These are phyloP conservation scores for Petrocephalus schoutedeni DNA, from an alignment of 2,797 vertebrate species.

Conservation along the genomic window DNA sequence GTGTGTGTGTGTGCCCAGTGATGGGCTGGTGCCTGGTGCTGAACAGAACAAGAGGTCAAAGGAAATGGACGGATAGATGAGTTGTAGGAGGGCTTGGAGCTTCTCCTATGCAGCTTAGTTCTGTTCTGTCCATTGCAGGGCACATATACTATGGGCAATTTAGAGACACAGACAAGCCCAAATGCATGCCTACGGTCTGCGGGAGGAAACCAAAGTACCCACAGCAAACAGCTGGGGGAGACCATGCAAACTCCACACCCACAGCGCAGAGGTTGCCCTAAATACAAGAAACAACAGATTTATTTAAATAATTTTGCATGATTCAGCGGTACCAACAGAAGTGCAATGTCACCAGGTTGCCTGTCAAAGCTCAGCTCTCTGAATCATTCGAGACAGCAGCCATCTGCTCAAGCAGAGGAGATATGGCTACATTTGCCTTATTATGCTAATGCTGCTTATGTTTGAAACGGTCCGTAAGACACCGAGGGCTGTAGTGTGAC, in stretches of 20 bases:
- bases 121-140: background rate
- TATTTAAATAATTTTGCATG: background rate
- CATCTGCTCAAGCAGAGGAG: background rate
- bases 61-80: background rate
- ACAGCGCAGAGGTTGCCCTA: background rate
- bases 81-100: background rate
- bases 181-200: background rate
- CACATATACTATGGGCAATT: background rate
- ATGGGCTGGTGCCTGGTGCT: background rate
- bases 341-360: constrained; percentile 41
- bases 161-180: background rate
- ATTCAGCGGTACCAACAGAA: background rate
- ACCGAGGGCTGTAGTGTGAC: constrained; percentile 34
- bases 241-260: background rate
- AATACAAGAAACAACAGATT: background rate
- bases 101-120: background rate
- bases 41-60: background rate
- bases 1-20: background rate
- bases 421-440: constrained; percentile 19
- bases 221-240: background rate
- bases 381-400: background rate
- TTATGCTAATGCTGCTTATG: constrained; percentile 38
- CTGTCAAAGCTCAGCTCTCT: constrained; percentile 26
- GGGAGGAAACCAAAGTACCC: background rate
- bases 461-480: constrained; percentile 35